Evolutionary conservation across 2,113 vertebrate genomes (phyloP), one percentile per base, ranked within the genome.

Genomic region (Scalopus aquaticus): DNA sequence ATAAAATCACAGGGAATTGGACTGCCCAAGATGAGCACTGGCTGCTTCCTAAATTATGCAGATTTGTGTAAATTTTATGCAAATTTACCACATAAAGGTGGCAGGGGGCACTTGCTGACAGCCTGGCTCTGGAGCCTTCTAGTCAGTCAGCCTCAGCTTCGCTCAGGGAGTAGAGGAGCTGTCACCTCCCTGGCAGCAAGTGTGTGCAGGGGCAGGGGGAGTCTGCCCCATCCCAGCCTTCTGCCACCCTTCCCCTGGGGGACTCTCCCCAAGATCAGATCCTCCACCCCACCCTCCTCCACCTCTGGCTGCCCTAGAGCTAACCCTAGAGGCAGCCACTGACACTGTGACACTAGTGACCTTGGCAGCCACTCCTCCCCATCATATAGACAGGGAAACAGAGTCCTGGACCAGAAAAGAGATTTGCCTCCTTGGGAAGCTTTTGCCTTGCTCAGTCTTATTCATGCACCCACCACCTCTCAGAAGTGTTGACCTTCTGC

Each of bases 1-100:
- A 96, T 97, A 95, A 96, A 97, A 97, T 97, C 91, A 94, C 60
- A 86, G 95, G 19, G 73, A 86, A 79, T 83, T n/a, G 16, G 65
- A 62, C 96, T 96, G 93, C 91, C 94, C 42, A 64, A 95, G 94
- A 97, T 60, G 94, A 96, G 49, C 12, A 1, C 54, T 2, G 83
- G 74, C 91, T 95, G 95, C 54, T 93, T 91, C 91, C 96, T 97
- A 96, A 96, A 97, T 96, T 97, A 97, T 97, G 97, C 93, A 97
- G 86, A 97, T 97, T 89, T 96, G 51, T 97, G 96, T 80, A 97
- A 96, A 97, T 96, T 28, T 82, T 86, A 97, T 97, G 96, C 96
- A 97, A 97, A 97, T 96, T 30, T 91, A 70, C 60, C 65, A 80
- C 3, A 0, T 80, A 77, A 83, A 97, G 94, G 96, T 97, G 96